Evolutionary conservation across 2,113 vertebrate species (phyloP).

Genomic region (Larimichthys crocea): DNA sequence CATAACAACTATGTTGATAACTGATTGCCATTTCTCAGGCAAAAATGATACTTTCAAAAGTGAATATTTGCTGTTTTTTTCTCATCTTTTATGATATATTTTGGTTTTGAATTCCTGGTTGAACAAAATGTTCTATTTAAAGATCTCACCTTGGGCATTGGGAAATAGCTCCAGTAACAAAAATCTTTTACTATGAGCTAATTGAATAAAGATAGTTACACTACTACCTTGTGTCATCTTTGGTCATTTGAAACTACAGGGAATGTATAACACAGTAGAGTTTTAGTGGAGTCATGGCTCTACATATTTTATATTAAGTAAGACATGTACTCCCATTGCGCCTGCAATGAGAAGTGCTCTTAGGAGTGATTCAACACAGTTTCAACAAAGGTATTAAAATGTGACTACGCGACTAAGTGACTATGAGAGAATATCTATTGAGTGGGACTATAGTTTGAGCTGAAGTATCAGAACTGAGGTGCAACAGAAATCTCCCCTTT

Average conservation of each 20-base stretch:
- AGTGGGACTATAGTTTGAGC: slow-evolving; percentile 19
- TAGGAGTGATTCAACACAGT: not conserved
- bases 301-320: not conserved
- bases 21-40: not conserved
- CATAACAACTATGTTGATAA: not conserved
- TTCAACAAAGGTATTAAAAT: not conserved
- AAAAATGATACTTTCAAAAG: not conserved
- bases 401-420: not conserved
- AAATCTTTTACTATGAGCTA: no score
- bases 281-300: not conserved
- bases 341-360: not conserved
- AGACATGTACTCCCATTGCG: not conserved
- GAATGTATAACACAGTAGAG: not conserved
- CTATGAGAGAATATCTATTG: not conserved
- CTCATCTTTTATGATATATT: no score
- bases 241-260: not conserved
- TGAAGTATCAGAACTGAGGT: not conserved
- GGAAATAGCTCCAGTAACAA: no score
- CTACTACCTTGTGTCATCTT: no score
- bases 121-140: no score
- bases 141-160: no score
- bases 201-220: no score
- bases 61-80: not conserved
- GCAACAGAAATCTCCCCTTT: slow-evolving; percentile 33
- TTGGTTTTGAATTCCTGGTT: no score